A percentile compares a stretch with the other conserved stretches of the same genome.
phyloP scores from a whole-genome alignment of 1,140 invertebrate genomes.

The Eciton burchellii region DNA sequence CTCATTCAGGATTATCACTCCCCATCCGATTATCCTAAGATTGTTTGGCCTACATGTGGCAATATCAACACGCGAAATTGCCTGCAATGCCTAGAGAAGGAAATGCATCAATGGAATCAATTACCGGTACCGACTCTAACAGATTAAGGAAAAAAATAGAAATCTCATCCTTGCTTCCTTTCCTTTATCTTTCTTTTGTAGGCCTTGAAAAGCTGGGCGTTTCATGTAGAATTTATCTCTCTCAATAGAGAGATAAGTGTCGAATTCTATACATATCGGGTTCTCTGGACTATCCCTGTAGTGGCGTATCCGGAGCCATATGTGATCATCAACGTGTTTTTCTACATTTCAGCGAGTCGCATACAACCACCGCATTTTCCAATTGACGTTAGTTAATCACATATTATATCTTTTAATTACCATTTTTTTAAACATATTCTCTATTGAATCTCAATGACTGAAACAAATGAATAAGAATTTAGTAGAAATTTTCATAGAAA shows the following conservation, averaged over 20 bases:
- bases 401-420: too few species aligned
- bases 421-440: too few species aligned
- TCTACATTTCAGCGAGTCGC: constrained; percentile 58
- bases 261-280: constrained; percentile 71
- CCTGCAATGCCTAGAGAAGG: constrained; percentile 52
- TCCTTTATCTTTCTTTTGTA: constrained; percentile 41
- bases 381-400: constrained; percentile 69
- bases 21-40: not conserved
- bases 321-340: constrained; percentile 74
- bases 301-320: constrained; percentile 74
- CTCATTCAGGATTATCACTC: not conserved
- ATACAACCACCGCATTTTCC: constrained; percentile 62
- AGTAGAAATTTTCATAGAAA: too few species aligned
- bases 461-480: too few species aligned
- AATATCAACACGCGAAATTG: constrained; percentile 51
- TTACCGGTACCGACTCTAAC: constrained; percentile 54
- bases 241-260: constrained; percentile 24
- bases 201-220: constrained; percentile 74
- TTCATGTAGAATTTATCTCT: constrained; percentile 63
- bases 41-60: constrained; percentile 64
- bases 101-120: constrained; percentile 74
- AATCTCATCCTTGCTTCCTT: too few species aligned
- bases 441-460: too few species aligned
- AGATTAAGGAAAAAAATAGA: not conserved
- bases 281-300: constrained; percentile 78